A percentile compares a stretch with the other conserved stretches of the same genome.
Conservation (phyloP, 2,888 invertebrate genomes). For the Melangyna quadrimaculata region DNA sequence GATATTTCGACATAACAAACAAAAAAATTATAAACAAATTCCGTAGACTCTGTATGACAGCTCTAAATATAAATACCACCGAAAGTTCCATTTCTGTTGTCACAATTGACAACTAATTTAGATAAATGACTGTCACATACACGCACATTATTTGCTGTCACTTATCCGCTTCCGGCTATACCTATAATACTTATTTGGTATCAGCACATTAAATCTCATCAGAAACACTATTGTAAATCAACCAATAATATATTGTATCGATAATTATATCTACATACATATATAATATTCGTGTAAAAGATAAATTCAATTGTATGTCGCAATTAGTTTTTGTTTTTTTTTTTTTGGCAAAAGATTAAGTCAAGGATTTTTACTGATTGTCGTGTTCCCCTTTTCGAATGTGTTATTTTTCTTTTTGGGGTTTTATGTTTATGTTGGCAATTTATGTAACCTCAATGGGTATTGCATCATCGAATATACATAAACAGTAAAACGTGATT, state of each 20-base stretch:
- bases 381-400: neutral
- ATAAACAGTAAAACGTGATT: slow-evolving; percentile 23
- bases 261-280: too few relatives aligned
- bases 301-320: slow-evolving; percentile 15
- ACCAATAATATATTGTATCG: slow-evolving; percentile 14
- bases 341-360: slow-evolving; percentile 27
- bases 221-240: slow-evolving; percentile 17
- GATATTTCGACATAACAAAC: slow-evolving; percentile 8
- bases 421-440: slow-evolving; percentile 12
- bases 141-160: slow-evolving; percentile 15
- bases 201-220: slow-evolving; percentile 12
- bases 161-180: slow-evolving; percentile 8
- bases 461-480: slow-evolving; percentile 25
- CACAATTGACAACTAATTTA: slow-evolving; percentile 40
- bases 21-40: neutral
- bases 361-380: slow-evolving; percentile 16
- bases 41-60: slow-evolving; percentile 14
- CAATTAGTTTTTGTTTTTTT: slow-evolving; percentile 13
- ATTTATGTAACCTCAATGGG: slow-evolving; percentile 10
- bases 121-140: slow-evolving; percentile 31
- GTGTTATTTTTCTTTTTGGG: neutral
- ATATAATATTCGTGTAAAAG: neutral
- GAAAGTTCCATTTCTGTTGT: slow-evolving; percentile 28
- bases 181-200: neutral
- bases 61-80: slow-evolving; percentile 18